Evolutionary conservation across 2,888 invertebrate species (phyloP).

Genomic region (Tinea semifulvella): DNA sequence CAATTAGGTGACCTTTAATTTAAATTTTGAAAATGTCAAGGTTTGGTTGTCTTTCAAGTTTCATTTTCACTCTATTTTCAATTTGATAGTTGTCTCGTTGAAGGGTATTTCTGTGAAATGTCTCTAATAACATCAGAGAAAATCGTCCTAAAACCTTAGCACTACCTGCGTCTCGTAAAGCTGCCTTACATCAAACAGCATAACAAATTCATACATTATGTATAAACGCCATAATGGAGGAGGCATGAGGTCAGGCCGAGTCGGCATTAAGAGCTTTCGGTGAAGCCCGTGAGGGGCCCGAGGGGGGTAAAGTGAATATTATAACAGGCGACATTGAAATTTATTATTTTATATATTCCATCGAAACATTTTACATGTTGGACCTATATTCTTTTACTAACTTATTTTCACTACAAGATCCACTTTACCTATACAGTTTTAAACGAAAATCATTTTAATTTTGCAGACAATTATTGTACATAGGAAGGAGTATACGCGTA

Average conservation of each 20-base stretch:
- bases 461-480: too few species aligned
- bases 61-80: neutral
- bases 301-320: conserved; percentile 58
- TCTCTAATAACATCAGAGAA: conserved; percentile 20
- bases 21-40: neutral
- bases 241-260: conserved; percentile 61
- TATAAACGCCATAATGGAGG: conserved; percentile 66
- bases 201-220: conserved; percentile 67
- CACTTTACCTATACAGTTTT: too few species aligned
- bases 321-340: conserved; percentile 44
- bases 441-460: too few species aligned
- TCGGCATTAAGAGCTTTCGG: conserved; percentile 64
- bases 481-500: too few species aligned
- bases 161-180: conserved; percentile 53
- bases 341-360: conserved; percentile 16
- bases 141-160: conserved; percentile 47
- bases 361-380: conserved; percentile 9
- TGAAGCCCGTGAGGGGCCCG: conserved; percentile 17
- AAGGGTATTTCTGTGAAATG: conserved; percentile 11
- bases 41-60: neutral
- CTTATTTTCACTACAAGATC: too few species aligned
- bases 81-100: neutral
- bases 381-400: too few species aligned
- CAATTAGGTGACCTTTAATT: too few species aligned
- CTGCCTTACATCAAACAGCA: conserved; percentile 67